Base-by-base conservation (phyloP, 2,888 invertebrate genomes). In the Heliconius aoede region DNA sequence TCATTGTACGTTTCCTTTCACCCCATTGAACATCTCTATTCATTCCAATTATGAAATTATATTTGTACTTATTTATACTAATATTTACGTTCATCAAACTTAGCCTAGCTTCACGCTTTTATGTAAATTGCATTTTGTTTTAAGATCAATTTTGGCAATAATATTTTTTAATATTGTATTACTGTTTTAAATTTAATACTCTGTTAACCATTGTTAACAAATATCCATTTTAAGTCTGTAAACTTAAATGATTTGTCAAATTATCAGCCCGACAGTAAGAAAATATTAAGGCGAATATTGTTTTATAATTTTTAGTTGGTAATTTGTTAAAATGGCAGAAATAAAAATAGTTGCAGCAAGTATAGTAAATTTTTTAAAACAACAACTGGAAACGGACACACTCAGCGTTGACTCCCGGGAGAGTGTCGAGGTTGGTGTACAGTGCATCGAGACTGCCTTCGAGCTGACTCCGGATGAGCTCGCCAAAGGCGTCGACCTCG, bases 371-470 rank as follows among this genome's bases (percentile, higher is more conserved):
- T 95, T 95, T 83, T 84, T 96, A 80, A 95, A 95, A 80, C 91
- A 94, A 79, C 95, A 95, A 82, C 88, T 95, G 74, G 95, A 95
- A 72, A 90, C 94, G 64, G 85, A 94, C 82, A 72, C 92, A 84
- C 85, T 95, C 85, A 86, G 86, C 80, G 85, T 84, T 60, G 94
- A 94, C 81, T 90, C 91, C 18, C 91, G 95, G 77, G 98, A 98
- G 90, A 97, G 97, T 87, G 94, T 99, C 72, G 98, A 98, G 95
- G 99, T 99, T 77, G 98, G 98, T 60, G 96, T 98, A 82, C 99
- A 99, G 92, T 99, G 99, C 90, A 95, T 99, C 82, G 98, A 99
- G 91, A 97, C 97, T 69, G 98, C 98, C 11, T 99, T 98, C 89
- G 97, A 96, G 82, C 93, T 99, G 1, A 94, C 93, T 62, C 89